Base-by-base conservation (phyloP, 1,140 invertebrate genomes). In the Hetaerina americana region DNA sequence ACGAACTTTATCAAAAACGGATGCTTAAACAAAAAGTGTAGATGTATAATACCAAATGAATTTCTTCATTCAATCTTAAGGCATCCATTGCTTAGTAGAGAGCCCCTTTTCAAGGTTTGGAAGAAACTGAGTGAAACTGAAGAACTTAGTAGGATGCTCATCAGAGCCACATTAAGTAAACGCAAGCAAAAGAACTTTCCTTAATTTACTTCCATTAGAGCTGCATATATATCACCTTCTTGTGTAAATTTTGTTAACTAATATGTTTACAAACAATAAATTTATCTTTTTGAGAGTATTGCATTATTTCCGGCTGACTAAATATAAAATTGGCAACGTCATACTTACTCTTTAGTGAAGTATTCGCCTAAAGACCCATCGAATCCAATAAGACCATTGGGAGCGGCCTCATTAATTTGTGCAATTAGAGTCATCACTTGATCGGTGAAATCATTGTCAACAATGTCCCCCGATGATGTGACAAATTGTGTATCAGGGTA, bases 281-380 rank as follows among this genome's bases (percentile, higher is more conserved):
- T n/a, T n/a, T n/a, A n/a, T n/a, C n/a, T n/a, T n/a, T n/a, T n/a
- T n/a, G n/a, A n/a, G n/a, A n/a, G n/a, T n/a, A n/a, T n/a, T n/a
- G n/a, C n/a, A n/a, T n/a, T n/a, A n/a, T n/a, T n/a, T n/a, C n/a
- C n/a, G n/a, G n/a, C n/a, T n/a, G n/a, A n/a, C n/a, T n/a, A n/a
- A n/a, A n/a, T n/a, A n/a, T n/a, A n/a, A n/a, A n/a, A n/a, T n/a
- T 40, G 31, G 31, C 31, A 40, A 78, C 67, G 75, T 79, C 29
- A 71, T 78, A 70, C 71, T 66, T 68, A 73, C 72, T 66, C 70
- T 68, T 57, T 24, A 29, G 25, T 49, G 66, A 27, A 73, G 25
- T 67, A 73, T 1, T 75, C 73, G 18, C 75, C 75, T 18, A 73
- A 74, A 26, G 72, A 74, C 28, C 72, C 75, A 25, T 71, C 12